Conservation (phyloP, 2,888 invertebrate genomes). For the Selenia dentaria region DNA sequence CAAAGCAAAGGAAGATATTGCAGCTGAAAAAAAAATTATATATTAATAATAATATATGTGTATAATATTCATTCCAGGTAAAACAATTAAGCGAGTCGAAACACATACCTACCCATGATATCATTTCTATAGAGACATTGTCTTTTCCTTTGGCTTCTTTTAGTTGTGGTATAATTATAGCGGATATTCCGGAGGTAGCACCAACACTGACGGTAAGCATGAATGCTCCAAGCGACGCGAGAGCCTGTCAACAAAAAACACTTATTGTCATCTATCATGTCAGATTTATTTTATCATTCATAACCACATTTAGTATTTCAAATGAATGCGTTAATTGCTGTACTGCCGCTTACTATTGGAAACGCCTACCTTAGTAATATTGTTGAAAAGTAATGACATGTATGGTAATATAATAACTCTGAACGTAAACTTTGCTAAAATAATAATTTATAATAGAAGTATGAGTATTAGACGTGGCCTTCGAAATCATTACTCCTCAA, state of each 20-base stretch:
- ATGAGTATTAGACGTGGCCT: too few species aligned
- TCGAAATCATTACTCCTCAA: too few species aligned
- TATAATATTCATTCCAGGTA: background rate
- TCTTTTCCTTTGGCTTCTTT: conserved; percentile 59
- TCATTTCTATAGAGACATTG: conserved; percentile 74
- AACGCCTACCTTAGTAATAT: too few species aligned
- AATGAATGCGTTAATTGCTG: too few species aligned
- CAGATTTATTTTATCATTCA: too few species aligned
- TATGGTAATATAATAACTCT: too few species aligned
- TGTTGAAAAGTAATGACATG: too few species aligned
- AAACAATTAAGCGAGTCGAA: conserved; percentile 12
- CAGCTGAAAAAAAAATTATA: conserved; percentile 72
- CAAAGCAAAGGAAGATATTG: conserved; percentile 85
- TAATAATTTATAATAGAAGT: too few species aligned
- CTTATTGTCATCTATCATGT: too few species aligned
- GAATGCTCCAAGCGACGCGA: conserved; percentile 82
- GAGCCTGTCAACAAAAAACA: conserved; percentile 54
- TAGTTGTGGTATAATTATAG: conserved; percentile 86
- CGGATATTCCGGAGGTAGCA: conserved; percentile 86
- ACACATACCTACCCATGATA: conserved; percentile 86
- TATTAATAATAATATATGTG: background rate
- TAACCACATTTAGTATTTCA: too few species aligned
- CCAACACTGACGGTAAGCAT: conserved; percentile 83
- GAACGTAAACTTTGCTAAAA: too few species aligned
- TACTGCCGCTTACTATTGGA: too few species aligned